A percentile compares a stretch with the other conserved stretches of the same genome.
Conservation (phyloP, 2,888 invertebrate genomes). For the Campoplex nolae region DNA sequence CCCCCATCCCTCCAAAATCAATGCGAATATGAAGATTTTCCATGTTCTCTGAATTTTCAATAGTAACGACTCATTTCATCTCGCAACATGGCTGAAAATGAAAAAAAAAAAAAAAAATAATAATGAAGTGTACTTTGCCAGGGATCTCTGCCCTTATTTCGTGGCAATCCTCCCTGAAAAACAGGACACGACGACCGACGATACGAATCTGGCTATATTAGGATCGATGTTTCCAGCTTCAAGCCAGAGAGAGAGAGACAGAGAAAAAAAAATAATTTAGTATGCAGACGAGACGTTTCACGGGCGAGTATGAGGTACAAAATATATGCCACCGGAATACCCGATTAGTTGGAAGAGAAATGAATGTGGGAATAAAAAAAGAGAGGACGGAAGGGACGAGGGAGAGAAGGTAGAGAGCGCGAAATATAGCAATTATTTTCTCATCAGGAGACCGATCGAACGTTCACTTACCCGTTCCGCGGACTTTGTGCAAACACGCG, state of each 20-base stretch:
- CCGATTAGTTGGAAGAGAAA: constrained; percentile 43
- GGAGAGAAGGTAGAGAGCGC: constrained; percentile 10
- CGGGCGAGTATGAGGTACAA: neutral
- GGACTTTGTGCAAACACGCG: constrained; percentile 21
- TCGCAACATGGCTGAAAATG: neutral
- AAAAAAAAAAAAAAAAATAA: neutral
- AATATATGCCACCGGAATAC: constrained; percentile 22
- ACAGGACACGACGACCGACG: neutral
- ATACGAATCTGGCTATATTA: neutral
- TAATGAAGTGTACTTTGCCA: neutral
- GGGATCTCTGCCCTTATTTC: neutral
- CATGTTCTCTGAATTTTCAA: neutral
- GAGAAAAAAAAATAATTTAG: constrained; percentile 14
- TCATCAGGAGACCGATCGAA: constrained; percentile 55
- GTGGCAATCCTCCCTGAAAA: neutral
- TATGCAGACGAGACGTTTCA: constrained; percentile 20
- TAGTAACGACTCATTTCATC: neutral
- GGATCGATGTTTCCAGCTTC: constrained; percentile 12
- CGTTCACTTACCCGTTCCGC: constrained; percentile 16
- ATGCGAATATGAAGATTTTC: neutral
- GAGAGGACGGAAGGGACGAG: neutral
- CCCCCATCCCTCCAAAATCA: neutral
- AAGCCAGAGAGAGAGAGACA: neutral
- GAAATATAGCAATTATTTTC: constrained; percentile 58
- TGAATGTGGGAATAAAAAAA: neutral